Percentiles rank a stretch among this genome's conserved stretches.
phyloP scores from a whole-genome alignment of 53 echinoderm and acorn worm genomes.

The Antedon mediterranea region DNA sequence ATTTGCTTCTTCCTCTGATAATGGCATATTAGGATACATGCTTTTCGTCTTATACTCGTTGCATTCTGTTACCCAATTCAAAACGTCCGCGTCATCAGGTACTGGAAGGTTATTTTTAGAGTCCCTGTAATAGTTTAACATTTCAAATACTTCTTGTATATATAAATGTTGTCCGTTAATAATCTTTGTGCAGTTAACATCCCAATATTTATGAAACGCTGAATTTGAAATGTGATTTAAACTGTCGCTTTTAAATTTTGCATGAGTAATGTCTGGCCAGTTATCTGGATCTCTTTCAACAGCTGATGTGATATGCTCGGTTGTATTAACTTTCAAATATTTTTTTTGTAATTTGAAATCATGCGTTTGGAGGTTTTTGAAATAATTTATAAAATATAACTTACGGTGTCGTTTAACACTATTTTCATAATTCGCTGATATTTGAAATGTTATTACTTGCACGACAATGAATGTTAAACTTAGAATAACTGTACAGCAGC shows the following conservation, averaged over 20 bases:
- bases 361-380: no score
- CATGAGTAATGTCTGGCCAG: background rate
- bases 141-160: constrained; percentile 22
- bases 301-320: no score
- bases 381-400: no score
- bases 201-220: constrained; percentile 41
- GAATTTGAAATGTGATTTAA: constrained; percentile 5
- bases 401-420: no score
- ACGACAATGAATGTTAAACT: background rate
- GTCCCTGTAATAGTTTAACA: constrained; percentile 23
- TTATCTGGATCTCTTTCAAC: no score
- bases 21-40: constrained; percentile 35
- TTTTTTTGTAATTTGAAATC: no score
- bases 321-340: no score
- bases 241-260: background rate
- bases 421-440: no score
- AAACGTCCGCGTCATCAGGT: constrained; percentile 44
- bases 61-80: constrained; percentile 46
- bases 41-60: constrained; percentile 26
- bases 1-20: constrained; percentile 54
- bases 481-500: background rate
- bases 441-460: background rate
- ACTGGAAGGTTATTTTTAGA: constrained; percentile 27
- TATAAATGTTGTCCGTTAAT: constrained; percentile 19
- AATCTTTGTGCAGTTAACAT: constrained; percentile 57